Evolutionary conservation across 2,888 invertebrate species (phyloP).

Genomic region (Leptura quadrifasciata): DNA sequence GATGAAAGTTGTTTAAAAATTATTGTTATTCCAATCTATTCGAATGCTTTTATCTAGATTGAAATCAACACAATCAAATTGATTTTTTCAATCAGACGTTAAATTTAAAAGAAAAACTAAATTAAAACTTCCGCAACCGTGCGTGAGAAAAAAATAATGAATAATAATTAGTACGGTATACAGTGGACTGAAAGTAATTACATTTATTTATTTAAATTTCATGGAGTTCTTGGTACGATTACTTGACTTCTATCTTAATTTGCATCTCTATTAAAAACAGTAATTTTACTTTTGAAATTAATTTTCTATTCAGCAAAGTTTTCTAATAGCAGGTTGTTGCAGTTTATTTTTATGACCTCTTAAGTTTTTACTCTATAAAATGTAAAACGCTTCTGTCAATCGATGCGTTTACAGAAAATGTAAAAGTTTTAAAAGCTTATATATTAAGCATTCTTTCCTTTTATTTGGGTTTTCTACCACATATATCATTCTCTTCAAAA

Average conservation of each 20-base stretch:
- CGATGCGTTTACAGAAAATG: neutral
- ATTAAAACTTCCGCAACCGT: neutral
- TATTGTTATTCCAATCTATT: too few relatives aligned
- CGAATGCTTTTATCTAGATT: too few relatives aligned
- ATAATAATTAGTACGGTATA: conserved; percentile 20
- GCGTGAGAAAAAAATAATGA: conserved; percentile 34
- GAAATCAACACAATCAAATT: neutral
- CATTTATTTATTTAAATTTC: conserved; percentile 30
- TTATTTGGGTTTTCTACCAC: too few relatives aligned
- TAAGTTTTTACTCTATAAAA: neutral
- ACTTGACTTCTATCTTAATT: conserved; percentile 17
- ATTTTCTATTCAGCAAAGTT: conserved; percentile 11
- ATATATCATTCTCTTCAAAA: too few relatives aligned
- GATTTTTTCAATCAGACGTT: neutral
- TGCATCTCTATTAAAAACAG: conserved; percentile 23
- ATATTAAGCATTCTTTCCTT: too few relatives aligned
- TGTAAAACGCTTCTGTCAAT: conserved; percentile 2
- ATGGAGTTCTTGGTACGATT: neutral
- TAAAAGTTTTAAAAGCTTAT: too few relatives aligned
- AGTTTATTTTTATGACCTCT: conserved; percentile 13
- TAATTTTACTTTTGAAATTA: conserved; percentile 37
- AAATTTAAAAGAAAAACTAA: neutral
- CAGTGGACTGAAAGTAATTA: neutral
- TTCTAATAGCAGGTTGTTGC: conserved; percentile 2
- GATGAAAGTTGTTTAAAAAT: too few relatives aligned